A percentile compares a stretch with the other conserved stretches of the same genome.
phyloP scores from a whole-genome alignment of 2,888 invertebrate genomes.

The Oxyscelio sp. region DNA sequence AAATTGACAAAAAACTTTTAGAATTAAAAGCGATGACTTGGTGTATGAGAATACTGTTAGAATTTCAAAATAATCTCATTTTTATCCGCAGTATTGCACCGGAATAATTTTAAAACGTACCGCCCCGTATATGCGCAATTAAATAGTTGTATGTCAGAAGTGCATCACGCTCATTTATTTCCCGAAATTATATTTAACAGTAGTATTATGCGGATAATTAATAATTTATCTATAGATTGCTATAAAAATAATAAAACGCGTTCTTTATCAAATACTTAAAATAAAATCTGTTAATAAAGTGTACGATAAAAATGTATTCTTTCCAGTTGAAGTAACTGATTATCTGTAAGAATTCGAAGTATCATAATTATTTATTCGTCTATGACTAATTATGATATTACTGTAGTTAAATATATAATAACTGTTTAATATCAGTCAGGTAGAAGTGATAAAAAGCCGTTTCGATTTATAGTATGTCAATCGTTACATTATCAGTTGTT shows the following conservation, averaged over 20 bases:
- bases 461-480: neutral
- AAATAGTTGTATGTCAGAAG: neutral
- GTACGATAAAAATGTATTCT: conserved; percentile 15
- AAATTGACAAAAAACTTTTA: no score
- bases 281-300: neutral
- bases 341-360: conserved; percentile 10
- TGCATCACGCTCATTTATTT: neutral
- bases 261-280: conserved; percentile 28
- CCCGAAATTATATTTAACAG: neutral
- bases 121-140: neutral
- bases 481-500: neutral
- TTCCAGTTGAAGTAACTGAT: conserved; percentile 15
- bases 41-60: no score
- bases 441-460: no score
- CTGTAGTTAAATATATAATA: neutral
- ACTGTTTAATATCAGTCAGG: no score
- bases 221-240: conserved; percentile 8
- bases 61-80: no score
- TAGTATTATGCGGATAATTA: conserved; percentile 24
- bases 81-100: no score
- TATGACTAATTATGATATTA: conserved; percentile 3
- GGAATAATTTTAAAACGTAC: neutral
- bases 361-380: conserved; percentile 8
- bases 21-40: no score
- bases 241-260: conserved; percentile 14